A percentile compares a stretch with the other conserved stretches of the same genome.
Conservation (phyloP, 1,140 invertebrate species). For the Samia ricini region DNA sequence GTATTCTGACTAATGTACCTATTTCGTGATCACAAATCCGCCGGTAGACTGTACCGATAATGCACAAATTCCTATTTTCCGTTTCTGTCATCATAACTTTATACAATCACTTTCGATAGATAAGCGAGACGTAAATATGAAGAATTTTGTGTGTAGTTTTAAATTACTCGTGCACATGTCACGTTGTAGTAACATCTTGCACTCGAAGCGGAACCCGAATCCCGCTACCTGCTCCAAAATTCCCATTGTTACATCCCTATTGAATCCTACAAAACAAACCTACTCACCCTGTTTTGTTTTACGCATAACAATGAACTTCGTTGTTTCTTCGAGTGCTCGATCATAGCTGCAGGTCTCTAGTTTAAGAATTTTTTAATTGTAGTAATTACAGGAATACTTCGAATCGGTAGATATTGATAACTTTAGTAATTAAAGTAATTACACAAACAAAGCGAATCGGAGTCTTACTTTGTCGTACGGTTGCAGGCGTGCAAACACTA, state of each 20-base stretch:
- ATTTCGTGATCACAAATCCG: constrained; percentile 12
- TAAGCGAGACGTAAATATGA: neutral
- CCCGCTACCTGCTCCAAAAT: constrained; percentile 55
- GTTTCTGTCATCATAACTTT: neutral
- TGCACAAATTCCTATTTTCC: neutral
- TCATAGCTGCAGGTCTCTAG: constrained; percentile 41
- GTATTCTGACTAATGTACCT: constrained; percentile 19
- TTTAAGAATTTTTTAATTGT: constrained; percentile 34
- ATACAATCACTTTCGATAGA: neutral
- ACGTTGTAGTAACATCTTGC: constrained; percentile 36
- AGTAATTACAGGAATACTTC: constrained; percentile 6
- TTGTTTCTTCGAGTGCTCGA: constrained; percentile 42
- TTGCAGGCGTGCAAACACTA: constrained; percentile 25
- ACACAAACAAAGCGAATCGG: constrained; percentile 17
- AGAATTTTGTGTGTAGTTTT: constrained; percentile 56
- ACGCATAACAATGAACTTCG: constrained; percentile 43
- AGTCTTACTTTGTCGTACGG: constrained; percentile 23
- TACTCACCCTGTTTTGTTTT: constrained; percentile 63
- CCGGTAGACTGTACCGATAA: neutral
- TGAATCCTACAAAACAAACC: constrained; percentile 46
- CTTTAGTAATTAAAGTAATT: constrained; percentile 24
- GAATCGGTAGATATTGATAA: constrained; percentile 8
- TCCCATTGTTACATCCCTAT: constrained; percentile 50
- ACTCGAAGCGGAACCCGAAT: constrained; percentile 41
- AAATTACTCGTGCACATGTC: constrained; percentile 51